These are phyloP conservation scores for Aethina tumida DNA, from an alignment of 1,140 invertebrate genomes.

Conservation along the genomic window DNA sequence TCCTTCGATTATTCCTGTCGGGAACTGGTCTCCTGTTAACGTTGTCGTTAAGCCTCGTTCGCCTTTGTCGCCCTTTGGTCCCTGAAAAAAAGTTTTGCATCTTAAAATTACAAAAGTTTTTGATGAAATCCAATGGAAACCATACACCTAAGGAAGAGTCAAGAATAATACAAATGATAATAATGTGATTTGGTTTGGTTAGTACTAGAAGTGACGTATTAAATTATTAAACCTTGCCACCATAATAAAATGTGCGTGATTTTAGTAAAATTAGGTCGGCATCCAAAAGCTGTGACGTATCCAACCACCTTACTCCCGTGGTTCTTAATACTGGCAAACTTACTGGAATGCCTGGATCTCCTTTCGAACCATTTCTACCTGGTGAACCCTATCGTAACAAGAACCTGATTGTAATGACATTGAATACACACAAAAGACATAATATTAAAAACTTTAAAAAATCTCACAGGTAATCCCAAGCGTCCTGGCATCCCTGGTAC, in stretches of 20 bases:
- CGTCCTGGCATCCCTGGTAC: constrained; percentile 37
- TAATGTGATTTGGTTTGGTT: too few relatives aligned
- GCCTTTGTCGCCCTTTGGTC: constrained; percentile 81
- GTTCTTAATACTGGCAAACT: too few relatives aligned
- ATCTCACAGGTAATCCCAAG: constrained; percentile 38
- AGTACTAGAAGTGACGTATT: too few relatives aligned
- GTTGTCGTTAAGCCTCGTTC: constrained; percentile 84
- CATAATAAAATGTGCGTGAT: too few relatives aligned
- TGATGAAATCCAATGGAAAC: too few relatives aligned
- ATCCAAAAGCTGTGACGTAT: too few relatives aligned
- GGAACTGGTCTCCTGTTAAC: constrained; percentile 79
- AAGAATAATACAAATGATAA: too few relatives aligned
- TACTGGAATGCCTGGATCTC: constrained; percentile 22
- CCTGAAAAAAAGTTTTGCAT: constrained; percentile 50
- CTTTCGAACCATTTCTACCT: constrained; percentile 38
- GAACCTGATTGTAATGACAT: constrained; percentile 5
- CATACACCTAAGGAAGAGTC: too few relatives aligned
- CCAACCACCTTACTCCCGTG: too few relatives aligned
- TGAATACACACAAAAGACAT: constrained; percentile 7
- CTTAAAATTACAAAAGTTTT: too few relatives aligned
- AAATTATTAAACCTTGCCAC: too few relatives aligned
- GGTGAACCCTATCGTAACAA: constrained; percentile 33
- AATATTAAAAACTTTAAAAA: constrained; percentile 13
- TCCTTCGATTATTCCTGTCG: constrained; percentile 86
- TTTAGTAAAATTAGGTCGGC: too few relatives aligned